Evolutionary conservation across 2,113 vertebrate species (phyloP).

Genomic region (Periophthalmodon schlosseri): DNA sequence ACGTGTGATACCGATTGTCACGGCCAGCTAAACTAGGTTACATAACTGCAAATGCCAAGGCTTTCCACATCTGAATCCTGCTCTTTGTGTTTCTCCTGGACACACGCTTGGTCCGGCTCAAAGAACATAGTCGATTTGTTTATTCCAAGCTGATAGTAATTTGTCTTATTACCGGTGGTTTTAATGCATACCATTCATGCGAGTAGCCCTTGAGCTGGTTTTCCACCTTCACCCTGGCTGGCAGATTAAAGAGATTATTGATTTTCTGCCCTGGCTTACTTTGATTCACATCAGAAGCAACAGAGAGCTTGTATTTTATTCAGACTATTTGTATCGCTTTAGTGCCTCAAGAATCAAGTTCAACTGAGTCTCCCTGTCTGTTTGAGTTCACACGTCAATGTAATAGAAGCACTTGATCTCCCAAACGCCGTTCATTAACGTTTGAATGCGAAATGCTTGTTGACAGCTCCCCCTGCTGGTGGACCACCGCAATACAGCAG

Average conservation of each 20-base stretch:
- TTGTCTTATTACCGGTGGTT: conserved; percentile 4
- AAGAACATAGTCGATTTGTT: conserved; percentile 23
- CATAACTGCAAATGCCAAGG: conserved; percentile 63
- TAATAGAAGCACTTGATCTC: conserved; percentile 5
- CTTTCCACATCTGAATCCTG: conserved; percentile 59
- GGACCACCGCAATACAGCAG: conserved; percentile 78
- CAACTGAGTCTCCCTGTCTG: conserved; percentile 3
- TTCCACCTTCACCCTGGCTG: conserved; percentile 13
- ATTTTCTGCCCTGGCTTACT: conserved; percentile 46
- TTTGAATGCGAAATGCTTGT: conserved; percentile 33
- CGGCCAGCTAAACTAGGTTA: conserved; percentile 44
- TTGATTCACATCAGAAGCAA: conserved; percentile 45
- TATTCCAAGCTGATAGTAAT: conserved; percentile 13
- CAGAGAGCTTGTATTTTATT: conserved; percentile 28
- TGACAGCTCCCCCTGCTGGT: conserved; percentile 72
- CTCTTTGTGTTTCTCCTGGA: conserved; percentile 52
- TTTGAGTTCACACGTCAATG: background rate
- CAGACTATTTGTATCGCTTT: conserved; percentile 20
- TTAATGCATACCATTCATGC: conserved; percentile 17
- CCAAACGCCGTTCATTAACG: background rate
- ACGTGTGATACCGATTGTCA: conserved; percentile 43
- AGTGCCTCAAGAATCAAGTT: background rate
- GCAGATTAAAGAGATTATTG: conserved; percentile 50
- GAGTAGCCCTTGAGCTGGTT: conserved; percentile 29
- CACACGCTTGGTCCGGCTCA: conserved; percentile 12